Conservation (phyloP, 64 coral and sea anemone species). For the Pachyseris speciosa region DNA sequence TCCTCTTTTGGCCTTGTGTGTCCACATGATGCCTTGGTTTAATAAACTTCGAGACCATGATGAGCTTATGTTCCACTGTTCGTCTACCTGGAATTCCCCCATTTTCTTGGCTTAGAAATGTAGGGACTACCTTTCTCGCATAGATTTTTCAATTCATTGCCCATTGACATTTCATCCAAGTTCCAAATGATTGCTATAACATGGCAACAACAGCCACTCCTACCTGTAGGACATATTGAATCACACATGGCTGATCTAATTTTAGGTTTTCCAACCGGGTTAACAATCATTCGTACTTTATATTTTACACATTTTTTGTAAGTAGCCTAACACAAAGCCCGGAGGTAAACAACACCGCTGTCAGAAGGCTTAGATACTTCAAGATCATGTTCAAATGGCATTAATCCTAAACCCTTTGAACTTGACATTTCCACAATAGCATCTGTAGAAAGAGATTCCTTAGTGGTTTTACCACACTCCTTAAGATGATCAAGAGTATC, state of each 20-base stretch:
- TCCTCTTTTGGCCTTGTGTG: slow-evolving; percentile 61
- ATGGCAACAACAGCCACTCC: slow-evolving; percentile 58
- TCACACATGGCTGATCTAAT: slow-evolving; percentile 65
- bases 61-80: slow-evolving; percentile 55
- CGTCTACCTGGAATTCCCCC: slow-evolving; percentile 71
- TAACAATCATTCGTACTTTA: slow-evolving; percentile 68
- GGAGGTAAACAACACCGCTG: slow-evolving; percentile 26
- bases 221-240: slow-evolving; percentile 65
- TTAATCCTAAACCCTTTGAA: slow-evolving; percentile 53
- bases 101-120: slow-evolving; percentile 79
- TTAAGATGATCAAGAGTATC: slow-evolving; percentile 74
- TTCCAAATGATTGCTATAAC: slow-evolving; percentile 83
- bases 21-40: slow-evolving; percentile 74
- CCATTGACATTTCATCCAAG: slow-evolving; percentile 65
- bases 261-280: slow-evolving; percentile 59
- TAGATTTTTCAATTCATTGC: slow-evolving; percentile 18
- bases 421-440: slow-evolving; percentile 70
- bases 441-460: slow-evolving; percentile 38
- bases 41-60: slow-evolving; percentile 59
- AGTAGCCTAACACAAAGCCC: slow-evolving; percentile 76
- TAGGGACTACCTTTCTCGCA: slow-evolving; percentile 36
- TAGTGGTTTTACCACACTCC: slow-evolving; percentile 50
- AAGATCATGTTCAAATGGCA: slow-evolving; percentile 66
- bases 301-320: slow-evolving; percentile 77
- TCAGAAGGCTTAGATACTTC: slow-evolving; percentile 28